Evolutionary conservation across 2,797 vertebrate species (phyloP).

Genomic region (Crax fasciolata): DNA sequence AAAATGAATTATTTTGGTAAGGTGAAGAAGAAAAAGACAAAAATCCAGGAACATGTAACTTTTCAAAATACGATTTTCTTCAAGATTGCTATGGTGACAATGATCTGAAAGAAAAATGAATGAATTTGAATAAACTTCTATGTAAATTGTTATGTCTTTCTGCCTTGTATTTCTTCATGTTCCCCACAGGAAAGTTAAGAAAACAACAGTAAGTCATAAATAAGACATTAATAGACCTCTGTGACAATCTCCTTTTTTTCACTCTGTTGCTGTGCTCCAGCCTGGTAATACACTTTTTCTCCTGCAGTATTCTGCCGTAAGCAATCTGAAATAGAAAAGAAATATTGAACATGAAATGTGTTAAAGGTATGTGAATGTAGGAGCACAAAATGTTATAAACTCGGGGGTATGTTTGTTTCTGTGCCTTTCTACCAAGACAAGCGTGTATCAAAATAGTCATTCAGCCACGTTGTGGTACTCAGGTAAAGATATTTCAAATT

Average conservation of each 20-base stretch:
- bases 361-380: conserved; percentile 39
- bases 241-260: neutral
- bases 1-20: conserved; percentile 26
- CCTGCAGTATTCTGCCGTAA: conserved; percentile 15
- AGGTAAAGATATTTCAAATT: conserved; percentile 37
- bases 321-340: conserved; percentile 42
- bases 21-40: neutral
- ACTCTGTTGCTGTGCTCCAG: conserved; percentile 32
- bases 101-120: conserved; percentile 16
- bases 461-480: neutral
- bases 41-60: neutral
- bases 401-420: conserved; percentile 36
- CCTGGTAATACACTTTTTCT: conserved; percentile 38
- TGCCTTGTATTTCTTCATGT: conserved; percentile 26
- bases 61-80: conserved; percentile 6
- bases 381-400: neutral
- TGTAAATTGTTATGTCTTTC: conserved; percentile 8
- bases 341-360: conserved; percentile 21
- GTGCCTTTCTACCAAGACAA: neutral
- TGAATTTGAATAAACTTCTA: conserved; percentile 54
- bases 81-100: neutral
- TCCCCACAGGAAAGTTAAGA: conserved; percentile 50
- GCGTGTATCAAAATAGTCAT: neutral
- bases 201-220: conserved; percentile 53
- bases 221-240: conserved; percentile 55